Conservation (phyloP, 1,140 invertebrate genomes). For the Lepidostoma basale region DNA sequence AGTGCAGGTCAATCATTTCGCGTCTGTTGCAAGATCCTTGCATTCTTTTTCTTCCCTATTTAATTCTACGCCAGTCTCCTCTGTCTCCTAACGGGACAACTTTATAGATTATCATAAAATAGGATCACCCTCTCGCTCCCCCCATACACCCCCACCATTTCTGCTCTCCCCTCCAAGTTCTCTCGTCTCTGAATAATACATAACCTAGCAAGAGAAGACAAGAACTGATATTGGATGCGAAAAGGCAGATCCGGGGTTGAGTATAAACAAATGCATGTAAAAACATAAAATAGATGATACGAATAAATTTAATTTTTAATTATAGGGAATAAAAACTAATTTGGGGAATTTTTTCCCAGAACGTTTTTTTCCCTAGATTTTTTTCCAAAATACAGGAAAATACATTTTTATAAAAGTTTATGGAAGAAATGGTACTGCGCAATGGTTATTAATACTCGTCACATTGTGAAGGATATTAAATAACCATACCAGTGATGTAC, state of each 20-base stretch:
- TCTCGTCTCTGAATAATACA: conserved; percentile 21
- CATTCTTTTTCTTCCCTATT: neutral
- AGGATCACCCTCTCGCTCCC: neutral
- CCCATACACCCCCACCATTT: neutral
- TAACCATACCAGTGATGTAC: too few relatives aligned
- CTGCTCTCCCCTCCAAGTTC: neutral
- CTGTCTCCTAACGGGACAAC: neutral
- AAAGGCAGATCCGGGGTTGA: neutral
- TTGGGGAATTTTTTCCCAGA: too few relatives aligned
- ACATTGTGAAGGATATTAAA: too few relatives aligned
- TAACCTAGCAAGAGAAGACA: conserved; percentile 17
- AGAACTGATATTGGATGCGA: conserved; percentile 20
- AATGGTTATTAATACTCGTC: too few relatives aligned
- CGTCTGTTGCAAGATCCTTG: too few relatives aligned
- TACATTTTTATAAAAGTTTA: too few relatives aligned
- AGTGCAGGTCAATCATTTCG: too few relatives aligned
- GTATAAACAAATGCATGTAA: neutral
- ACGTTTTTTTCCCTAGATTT: too few relatives aligned
- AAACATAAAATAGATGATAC: neutral
- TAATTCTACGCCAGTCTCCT: conserved; percentile 2
- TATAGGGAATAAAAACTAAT: too few relatives aligned
- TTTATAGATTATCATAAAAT: conserved; percentile 31
- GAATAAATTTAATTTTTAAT: too few relatives aligned
- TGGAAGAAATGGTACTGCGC: too few relatives aligned
- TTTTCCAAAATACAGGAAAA: too few relatives aligned